Conservation (phyloP, 2,113 vertebrate genomes). For the Athene noctua region DNA sequence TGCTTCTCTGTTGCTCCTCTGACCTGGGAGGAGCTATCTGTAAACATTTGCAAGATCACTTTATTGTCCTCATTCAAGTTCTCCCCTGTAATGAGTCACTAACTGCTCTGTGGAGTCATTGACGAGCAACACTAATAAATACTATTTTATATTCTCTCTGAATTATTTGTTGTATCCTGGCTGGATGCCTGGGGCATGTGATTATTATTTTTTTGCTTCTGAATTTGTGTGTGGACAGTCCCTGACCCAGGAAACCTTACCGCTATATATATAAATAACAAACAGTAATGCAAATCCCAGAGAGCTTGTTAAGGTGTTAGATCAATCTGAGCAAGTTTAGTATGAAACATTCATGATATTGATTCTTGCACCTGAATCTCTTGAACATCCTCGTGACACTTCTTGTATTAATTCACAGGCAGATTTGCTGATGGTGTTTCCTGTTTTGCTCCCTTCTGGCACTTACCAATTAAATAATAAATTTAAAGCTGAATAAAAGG, state of each 20-base stretch:
- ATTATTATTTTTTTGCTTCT: background rate
- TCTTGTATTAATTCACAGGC: background rate
- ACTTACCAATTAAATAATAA: background rate
- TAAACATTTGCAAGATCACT: background rate
- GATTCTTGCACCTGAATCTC: conserved; percentile 14
- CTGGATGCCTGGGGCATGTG: background rate
- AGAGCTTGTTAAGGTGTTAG: background rate
- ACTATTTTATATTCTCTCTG: background rate
- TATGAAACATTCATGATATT: background rate
- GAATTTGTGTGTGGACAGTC: background rate
- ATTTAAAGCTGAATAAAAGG: background rate
- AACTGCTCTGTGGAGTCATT: background rate
- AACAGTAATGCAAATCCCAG: background rate
- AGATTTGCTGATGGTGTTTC: background rate
- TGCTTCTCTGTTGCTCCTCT: background rate
- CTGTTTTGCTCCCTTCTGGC: background rate
- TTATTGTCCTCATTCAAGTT: background rate
- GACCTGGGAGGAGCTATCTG: background rate
- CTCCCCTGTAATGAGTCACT: background rate
- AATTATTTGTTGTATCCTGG: background rate
- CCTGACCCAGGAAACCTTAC: background rate
- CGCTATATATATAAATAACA: background rate
- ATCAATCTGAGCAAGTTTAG: background rate
- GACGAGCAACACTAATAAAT: background rate
- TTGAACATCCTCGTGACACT: background rate